Conservation (phyloP, 2,797 vertebrate genomes). For the Crocodylus rhombifer region DNA sequence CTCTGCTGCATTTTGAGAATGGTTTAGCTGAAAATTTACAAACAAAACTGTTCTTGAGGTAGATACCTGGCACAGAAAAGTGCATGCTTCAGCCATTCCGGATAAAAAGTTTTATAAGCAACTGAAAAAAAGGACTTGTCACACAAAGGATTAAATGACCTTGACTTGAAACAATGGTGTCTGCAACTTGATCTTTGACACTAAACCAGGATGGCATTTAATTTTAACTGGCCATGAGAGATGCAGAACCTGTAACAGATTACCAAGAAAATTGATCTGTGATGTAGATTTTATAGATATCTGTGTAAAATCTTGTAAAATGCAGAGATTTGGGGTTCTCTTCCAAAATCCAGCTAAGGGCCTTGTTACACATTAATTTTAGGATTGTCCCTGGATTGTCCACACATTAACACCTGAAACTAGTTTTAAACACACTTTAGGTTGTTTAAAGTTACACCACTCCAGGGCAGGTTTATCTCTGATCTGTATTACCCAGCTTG, state of each 20-base stretch:
- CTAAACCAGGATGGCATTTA: not conserved
- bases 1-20: not conserved
- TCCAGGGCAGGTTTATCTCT: no score
- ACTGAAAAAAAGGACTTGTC: not conserved
- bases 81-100: not conserved
- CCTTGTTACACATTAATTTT: no score
- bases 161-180: not conserved
- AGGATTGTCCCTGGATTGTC: no score
- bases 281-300: not conserved
- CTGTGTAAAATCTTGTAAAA: accelerated
- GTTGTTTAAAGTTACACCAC: no score
- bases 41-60: not conserved
- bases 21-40: not conserved
- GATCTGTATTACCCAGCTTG: no score
- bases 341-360: not conserved
- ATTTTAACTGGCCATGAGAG: not conserved
- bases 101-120: not conserved
- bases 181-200: not conserved
- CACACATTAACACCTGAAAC: no score
- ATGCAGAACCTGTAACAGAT: not conserved
- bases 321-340: not conserved
- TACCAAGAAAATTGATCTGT: not conserved
- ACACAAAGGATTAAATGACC: not conserved
- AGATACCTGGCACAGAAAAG: not conserved
- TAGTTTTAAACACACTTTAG: no score